Evolutionary conservation across 2,113 vertebrate species (phyloP), one percentile per base, ranked within the genome.

Genomic region (Equus przewalskii): DNA sequence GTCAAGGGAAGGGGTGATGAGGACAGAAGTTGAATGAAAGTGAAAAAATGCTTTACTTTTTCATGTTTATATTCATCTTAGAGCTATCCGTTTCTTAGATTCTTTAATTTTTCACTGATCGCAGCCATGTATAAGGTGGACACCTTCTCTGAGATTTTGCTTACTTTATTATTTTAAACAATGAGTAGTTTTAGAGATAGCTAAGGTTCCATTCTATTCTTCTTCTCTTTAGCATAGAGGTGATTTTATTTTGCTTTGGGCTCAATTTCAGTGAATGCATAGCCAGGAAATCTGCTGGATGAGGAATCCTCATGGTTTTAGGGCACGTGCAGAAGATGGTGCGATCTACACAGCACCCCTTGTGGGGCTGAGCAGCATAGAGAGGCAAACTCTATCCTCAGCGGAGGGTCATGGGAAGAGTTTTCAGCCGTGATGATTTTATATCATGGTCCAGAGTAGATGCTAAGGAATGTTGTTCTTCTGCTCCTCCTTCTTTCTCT

Each of bases 31-130:
- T 86, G 73, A 72, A 91, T 89, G 78, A 80, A 70, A 51, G n/a
- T 56, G 67, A 76, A 93, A 72, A 96, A 0, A 86, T 51, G 51
- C 78, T 88, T 95, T 4, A 24, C 76, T 96, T 96, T 93, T 81
- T 54, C 3, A 0, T 94, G 78, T 89, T 98, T 96, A 67, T 92
- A 67, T 97, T 3, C 2, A 79, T 60, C 64, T 93, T 24, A 87
- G 90, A 97, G 69, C 65, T 89, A 75, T 85, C 69, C 1, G 69
- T 93, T 83, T 97, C 83, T 95, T 83, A 82, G 60, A 54, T 92
- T 46, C n/a, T 91, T 93, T 80, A 96, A 28, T 93, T 96, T 93
- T 97, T 97, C 72, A 92, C 96, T 95, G 85, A 95, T 46, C 5
- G 21, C 46, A 81, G 56, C 56, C 24, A 54, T 51, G 54, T 83